Percentiles rank a stretch among this genome's conserved stretches.
Evolutionary conservation across 2,888 invertebrate genomes (phyloP).

Genomic region (Drosophila tanythrix): DNA sequence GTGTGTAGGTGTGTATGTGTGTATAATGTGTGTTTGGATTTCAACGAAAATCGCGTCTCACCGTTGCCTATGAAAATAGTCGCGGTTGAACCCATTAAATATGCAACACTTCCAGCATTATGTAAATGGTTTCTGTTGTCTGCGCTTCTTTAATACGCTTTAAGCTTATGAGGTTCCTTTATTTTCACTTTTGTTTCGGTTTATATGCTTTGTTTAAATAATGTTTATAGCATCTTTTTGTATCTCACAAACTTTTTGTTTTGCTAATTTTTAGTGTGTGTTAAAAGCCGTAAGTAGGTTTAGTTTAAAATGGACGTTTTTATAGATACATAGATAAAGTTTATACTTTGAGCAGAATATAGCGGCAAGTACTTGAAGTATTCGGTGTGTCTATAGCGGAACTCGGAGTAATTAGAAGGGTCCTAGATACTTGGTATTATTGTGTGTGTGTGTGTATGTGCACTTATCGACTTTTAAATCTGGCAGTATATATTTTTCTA

Average conservation of each 20-base stretch:
- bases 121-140: slow-evolving; percentile 51
- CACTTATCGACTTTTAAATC: slow-evolving; percentile 16
- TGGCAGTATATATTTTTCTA: slow-evolving; percentile 43
- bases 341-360: slow-evolving; percentile 63
- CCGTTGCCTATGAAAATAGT: slow-evolving; percentile 59
- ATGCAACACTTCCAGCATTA: slow-evolving; percentile 61
- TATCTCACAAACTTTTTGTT: slow-evolving; percentile 7
- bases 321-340: slow-evolving; percentile 59
- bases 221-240: slow-evolving; percentile 23
- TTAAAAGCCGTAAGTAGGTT: slow-evolving; percentile 51
- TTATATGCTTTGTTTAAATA: slow-evolving; percentile 25
- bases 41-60: slow-evolving; percentile 34
- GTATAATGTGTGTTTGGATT: slow-evolving; percentile 32
- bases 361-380: slow-evolving; percentile 54
- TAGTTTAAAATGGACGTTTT: slow-evolving; percentile 75
- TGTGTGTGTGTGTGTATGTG: slow-evolving; percentile 26
- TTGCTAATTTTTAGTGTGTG: slow-evolving; percentile 26
- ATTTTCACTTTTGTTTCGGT: slow-evolving; percentile 58
- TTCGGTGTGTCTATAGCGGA: slow-evolving; percentile 39
- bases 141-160: slow-evolving; percentile 33
- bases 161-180: slow-evolving; percentile 73
- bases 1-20: slow-evolving; percentile 17
- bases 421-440: slow-evolving; percentile 12
- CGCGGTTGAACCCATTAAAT: slow-evolving; percentile 72
- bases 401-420: slow-evolving; percentile 24